phyloP scores from a whole-genome alignment of 2,113 vertebrate species.

The Ammodytes dubius region DNA sequence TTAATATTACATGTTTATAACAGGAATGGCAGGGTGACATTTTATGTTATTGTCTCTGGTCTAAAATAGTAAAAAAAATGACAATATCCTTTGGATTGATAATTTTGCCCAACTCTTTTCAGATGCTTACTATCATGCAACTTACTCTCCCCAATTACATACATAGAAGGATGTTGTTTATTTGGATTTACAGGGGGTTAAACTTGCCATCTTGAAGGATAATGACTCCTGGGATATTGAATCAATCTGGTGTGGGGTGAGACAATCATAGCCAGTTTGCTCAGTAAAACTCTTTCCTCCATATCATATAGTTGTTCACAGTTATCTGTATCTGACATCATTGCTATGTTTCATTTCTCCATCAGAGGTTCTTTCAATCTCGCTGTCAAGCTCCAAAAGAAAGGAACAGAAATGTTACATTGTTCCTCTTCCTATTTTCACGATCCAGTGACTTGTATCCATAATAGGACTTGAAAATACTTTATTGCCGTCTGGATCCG shows the following conservation, averaged over 20 bases:
- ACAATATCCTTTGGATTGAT: too few relatives aligned
- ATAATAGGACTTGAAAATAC: slow-evolving; percentile 3
- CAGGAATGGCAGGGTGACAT: slow-evolving; percentile 17
- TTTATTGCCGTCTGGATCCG: slow-evolving; percentile 26
- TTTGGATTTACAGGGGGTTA: too few relatives aligned
- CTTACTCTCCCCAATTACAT: too few relatives aligned
- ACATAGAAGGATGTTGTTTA: too few relatives aligned
- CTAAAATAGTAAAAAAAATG: too few relatives aligned
- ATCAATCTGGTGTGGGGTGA: neutral
- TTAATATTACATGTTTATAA: neutral
- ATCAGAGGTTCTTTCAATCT: neutral
- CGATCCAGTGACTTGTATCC: slow-evolving; percentile 29
- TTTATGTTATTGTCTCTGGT: neutral
- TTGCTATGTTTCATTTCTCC: neutral
- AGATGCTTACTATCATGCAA: too few relatives aligned
- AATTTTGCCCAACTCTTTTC: too few relatives aligned
- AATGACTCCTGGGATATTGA: slow-evolving; percentile 11
- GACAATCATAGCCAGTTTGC: neutral
- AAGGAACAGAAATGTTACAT: neutral
- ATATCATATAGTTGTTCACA: neutral
- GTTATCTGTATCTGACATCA: neutral
- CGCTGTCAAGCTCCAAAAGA: neutral
- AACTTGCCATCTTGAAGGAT: neutral
- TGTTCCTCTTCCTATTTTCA: slow-evolving; percentile 19
- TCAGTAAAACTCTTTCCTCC: neutral